These are phyloP conservation scores for Phasianus colchicus DNA, from an alignment of 2,113 vertebrate genomes.

Conservation along the genomic window DNA sequence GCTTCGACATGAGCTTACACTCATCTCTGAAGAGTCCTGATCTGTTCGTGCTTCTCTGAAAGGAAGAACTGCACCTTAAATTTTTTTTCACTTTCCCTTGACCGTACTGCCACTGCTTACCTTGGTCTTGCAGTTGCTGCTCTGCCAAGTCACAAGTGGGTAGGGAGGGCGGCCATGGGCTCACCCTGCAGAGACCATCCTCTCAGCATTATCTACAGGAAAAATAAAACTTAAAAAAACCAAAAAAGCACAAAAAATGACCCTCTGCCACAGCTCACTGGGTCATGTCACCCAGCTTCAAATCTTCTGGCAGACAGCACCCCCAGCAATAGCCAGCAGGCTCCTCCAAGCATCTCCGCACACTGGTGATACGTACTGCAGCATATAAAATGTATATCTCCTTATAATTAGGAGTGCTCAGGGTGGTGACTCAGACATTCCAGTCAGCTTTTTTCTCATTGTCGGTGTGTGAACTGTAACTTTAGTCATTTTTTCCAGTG, in stretches of 20 bases:
- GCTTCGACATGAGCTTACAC: not conserved
- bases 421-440: conserved; percentile 81
- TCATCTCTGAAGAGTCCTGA: not conserved
- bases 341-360: not conserved
- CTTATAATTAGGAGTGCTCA: conserved; percentile 65
- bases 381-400: not conserved
- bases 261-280: not conserved
- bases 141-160: not conserved
- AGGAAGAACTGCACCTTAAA: not conserved
- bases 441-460: conserved; percentile 69
- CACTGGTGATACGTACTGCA: not conserved
- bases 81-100: not conserved
- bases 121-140: not conserved
- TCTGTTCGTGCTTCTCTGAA: not conserved
- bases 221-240: not conserved
- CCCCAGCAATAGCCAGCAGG: not conserved
- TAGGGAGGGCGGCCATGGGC: not conserved
- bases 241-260: not conserved
- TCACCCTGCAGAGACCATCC: not conserved
- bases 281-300: not conserved
- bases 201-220: not conserved
- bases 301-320: not conserved
- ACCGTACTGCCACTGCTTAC: not conserved
- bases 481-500: conserved; percentile 79
- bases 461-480: conserved; percentile 64